These are phyloP conservation scores for Microctonus brassicae DNA, from an alignment of 2,888 invertebrate genomes.

Conservation along the genomic window DNA sequence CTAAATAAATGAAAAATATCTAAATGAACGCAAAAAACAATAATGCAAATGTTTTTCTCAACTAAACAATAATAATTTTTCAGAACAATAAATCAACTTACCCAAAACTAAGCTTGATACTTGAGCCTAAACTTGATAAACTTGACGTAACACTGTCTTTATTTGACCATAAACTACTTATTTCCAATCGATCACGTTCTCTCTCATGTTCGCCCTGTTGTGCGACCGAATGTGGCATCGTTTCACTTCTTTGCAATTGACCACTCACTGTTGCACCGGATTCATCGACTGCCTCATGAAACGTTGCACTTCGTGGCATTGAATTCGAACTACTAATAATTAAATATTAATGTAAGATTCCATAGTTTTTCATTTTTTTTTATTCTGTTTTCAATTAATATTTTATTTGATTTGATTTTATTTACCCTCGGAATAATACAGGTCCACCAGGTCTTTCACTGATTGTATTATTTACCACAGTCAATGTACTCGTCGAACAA, in stretches of 20 bases:
- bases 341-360: slow-evolving; percentile 35
- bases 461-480: slow-evolving; percentile 63
- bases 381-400: slow-evolving; percentile 8
- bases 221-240: slow-evolving; percentile 67
- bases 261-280: slow-evolving; percentile 55
- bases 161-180: slow-evolving; percentile 66
- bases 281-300: slow-evolving; percentile 66
- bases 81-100: slow-evolving; percentile 67
- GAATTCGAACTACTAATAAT: slow-evolving; percentile 50
- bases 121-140: slow-evolving; percentile 84
- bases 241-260: slow-evolving; percentile 65
- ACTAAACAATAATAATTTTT: not conserved
- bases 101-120: slow-evolving; percentile 89
- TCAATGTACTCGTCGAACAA: slow-evolving; percentile 68
- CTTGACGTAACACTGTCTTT: slow-evolving; percentile 78
- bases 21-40: not conserved
- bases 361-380: not conserved
- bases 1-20: slow-evolving; percentile 1
- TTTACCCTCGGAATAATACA: slow-evolving; percentile 64
- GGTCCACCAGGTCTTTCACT: slow-evolving; percentile 67
- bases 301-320: slow-evolving; percentile 69
- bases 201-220: slow-evolving; percentile 66
- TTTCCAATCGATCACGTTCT: slow-evolving; percentile 65
- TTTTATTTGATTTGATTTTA: slow-evolving; percentile 15
- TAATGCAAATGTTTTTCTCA: not conserved